These are phyloP conservation scores for Antheraea mylitta DNA, from an alignment of 1,140 invertebrate species.

Conservation along the genomic window DNA sequence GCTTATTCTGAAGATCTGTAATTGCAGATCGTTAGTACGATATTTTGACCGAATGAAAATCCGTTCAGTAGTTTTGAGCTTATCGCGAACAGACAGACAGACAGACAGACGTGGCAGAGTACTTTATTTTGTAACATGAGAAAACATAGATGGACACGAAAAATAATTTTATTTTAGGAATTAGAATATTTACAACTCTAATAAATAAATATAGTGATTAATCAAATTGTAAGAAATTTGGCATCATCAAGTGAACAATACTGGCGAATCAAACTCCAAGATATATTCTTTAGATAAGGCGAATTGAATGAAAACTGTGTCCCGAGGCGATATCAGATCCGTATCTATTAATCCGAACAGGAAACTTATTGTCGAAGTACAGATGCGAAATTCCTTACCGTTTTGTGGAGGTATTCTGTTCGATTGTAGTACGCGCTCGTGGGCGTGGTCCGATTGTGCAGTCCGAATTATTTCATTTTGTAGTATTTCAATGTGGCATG, in stretches of 20 bases:
- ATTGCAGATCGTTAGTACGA: no score
- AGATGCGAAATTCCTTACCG: conserved; percentile 74
- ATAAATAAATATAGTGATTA: conserved; percentile 27
- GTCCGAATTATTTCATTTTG: conserved; percentile 26
- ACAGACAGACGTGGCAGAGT: no score
- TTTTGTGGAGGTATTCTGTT: conserved; percentile 21
- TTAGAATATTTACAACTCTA: no score
- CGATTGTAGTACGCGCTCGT: conserved; percentile 45
- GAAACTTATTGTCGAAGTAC: conserved; percentile 67
- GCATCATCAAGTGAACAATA: conserved; percentile 22
- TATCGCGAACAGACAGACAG: no score
- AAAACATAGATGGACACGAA: no score
- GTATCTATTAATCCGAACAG: conserved; percentile 73
- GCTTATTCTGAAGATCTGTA: no score
- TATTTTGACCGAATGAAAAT: no score
- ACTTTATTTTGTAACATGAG: no score
- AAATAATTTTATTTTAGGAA: no score
- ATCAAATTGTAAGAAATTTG: conserved; percentile 30
- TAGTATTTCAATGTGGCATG: neutral
- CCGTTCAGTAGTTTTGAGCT: no score
- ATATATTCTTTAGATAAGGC: conserved; percentile 25
- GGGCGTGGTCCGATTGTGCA: conserved; percentile 67
- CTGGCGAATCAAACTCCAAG: conserved; percentile 36
- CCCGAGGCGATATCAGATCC: conserved; percentile 50
- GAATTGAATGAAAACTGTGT: conserved; percentile 34